These are phyloP conservation scores for Macrotrachela quadricornifera DNA, from an alignment of 1,140 invertebrate genomes.

Conservation along the genomic window DNA sequence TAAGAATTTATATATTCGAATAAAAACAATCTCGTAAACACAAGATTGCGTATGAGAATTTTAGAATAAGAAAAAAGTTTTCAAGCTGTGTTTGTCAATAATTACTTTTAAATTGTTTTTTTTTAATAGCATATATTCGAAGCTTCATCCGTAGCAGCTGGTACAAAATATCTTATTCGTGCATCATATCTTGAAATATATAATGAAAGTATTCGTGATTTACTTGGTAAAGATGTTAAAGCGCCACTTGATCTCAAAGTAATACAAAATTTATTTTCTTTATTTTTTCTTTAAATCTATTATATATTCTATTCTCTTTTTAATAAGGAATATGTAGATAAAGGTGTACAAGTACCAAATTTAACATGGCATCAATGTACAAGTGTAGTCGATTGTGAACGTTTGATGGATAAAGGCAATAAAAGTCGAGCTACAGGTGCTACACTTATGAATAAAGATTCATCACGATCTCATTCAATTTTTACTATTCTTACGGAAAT, in stretches of 20 bases:
- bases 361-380: slow-evolving; percentile 52
- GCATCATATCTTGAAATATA: slow-evolving; percentile 83
- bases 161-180: slow-evolving; percentile 62
- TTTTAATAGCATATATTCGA: slow-evolving; percentile 53
- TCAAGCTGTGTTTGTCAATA: background rate
- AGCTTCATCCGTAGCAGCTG: slow-evolving; percentile 55
- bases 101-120: slow-evolving; percentile 29
- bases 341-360: slow-evolving; percentile 23
- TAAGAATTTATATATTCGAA: slow-evolving; percentile 32
- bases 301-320: slow-evolving; percentile 7
- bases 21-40: too few species aligned
- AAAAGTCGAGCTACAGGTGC: slow-evolving; percentile 57
- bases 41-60: too few species aligned
- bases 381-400: slow-evolving; percentile 47
- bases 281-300: too few species aligned
- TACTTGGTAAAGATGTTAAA: slow-evolving; percentile 45
- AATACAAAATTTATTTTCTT: too few species aligned
- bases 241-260: slow-evolving; percentile 54
- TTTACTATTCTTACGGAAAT: slow-evolving; percentile 78
- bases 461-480: slow-evolving; percentile 88
- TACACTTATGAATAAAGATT: slow-evolving; percentile 99
- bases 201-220: slow-evolving; percentile 55
- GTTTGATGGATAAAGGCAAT: slow-evolving; percentile 50
- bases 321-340: background rate
- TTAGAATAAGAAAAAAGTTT: background rate